Conservation (phyloP, 2,888 invertebrate genomes). For the Sclerodermus sp. region DNA sequence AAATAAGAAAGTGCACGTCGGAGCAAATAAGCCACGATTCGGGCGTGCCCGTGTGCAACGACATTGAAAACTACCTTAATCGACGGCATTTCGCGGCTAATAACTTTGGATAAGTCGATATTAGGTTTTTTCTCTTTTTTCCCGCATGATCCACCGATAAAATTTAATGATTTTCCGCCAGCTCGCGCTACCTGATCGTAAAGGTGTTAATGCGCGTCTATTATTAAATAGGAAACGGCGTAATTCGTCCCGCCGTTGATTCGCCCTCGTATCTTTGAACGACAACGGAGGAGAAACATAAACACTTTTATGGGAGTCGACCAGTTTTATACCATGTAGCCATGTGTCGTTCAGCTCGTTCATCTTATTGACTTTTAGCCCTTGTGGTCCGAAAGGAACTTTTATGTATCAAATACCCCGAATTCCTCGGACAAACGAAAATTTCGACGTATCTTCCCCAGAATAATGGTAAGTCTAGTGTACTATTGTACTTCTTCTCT, state of each 20-base stretch:
- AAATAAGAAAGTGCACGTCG: background rate
- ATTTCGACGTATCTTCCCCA: no score
- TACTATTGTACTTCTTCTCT: no score
- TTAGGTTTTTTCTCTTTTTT: background rate
- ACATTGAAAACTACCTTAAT: background rate
- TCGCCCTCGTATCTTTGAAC: no score
- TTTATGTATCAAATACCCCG: no score
- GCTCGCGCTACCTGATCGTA: slow-evolving; percentile 13
- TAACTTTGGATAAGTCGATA: slow-evolving; percentile 1
- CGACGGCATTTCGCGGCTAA: background rate
- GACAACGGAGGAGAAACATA: no score
- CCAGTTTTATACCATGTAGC: no score
- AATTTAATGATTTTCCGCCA: slow-evolving; percentile 14
- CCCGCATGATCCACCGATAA: slow-evolving; percentile 12
- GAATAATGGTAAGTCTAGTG: no score
- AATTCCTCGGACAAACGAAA: no score
- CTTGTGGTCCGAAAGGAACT: no score
- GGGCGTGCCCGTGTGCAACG: background rate
- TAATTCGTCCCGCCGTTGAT: slow-evolving; percentile 8
- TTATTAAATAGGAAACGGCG: slow-evolving; percentile 19
- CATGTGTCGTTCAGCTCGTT: no score
- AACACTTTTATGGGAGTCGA: no score
- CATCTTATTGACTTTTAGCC: no score
- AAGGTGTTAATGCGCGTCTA: slow-evolving; percentile 16
- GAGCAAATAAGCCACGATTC: background rate